A percentile compares a stretch with the other conserved stretches of the same genome.
phyloP scores from a whole-genome alignment of 1,140 invertebrate genomes.

The Cydia fagiglandana region DNA sequence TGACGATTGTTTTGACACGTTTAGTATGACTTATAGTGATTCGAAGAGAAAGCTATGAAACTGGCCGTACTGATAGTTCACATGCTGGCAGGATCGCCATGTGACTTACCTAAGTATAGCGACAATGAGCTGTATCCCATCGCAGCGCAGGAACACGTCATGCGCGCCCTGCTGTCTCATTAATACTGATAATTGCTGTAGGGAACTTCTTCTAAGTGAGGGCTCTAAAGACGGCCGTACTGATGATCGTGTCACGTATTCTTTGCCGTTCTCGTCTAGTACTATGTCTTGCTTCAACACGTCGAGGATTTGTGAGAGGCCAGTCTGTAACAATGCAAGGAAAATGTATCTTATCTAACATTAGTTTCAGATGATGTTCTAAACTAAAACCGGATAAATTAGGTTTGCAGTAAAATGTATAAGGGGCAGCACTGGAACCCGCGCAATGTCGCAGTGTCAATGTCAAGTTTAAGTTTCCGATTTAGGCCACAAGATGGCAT shows the following conservation, averaged over 20 bases:
- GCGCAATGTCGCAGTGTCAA: too few species aligned
- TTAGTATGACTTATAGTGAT: too few species aligned
- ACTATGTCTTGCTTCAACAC: conserved; percentile 70
- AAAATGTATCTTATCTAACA: too few species aligned
- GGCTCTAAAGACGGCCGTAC: conserved; percentile 52
- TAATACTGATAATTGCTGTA: conserved; percentile 67
- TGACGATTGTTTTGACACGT: too few species aligned
- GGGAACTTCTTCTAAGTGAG: conserved; percentile 57
- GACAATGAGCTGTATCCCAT: conserved; percentile 58
- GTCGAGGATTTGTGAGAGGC: conserved; percentile 62
- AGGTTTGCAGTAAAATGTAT: too few species aligned
- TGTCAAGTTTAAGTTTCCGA: too few species aligned
- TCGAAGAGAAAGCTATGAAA: not conserved
- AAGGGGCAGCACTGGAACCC: too few species aligned
- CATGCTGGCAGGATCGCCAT: not conserved
- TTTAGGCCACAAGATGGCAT: too few species aligned
- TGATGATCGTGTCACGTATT: conserved; percentile 45
- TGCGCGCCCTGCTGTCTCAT: conserved; percentile 59
- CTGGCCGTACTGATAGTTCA: not conserved
- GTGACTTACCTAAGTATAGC: conserved; percentile 57
- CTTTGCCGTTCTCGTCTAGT: conserved; percentile 59
- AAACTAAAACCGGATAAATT: too few species aligned
- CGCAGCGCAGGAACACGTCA: conserved; percentile 53
- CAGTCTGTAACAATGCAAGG: conserved; percentile 36
- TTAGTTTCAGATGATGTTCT: too few species aligned